phyloP scores from a whole-genome alignment of 2,113 vertebrate species.

The Fregetta grallaria region DNA sequence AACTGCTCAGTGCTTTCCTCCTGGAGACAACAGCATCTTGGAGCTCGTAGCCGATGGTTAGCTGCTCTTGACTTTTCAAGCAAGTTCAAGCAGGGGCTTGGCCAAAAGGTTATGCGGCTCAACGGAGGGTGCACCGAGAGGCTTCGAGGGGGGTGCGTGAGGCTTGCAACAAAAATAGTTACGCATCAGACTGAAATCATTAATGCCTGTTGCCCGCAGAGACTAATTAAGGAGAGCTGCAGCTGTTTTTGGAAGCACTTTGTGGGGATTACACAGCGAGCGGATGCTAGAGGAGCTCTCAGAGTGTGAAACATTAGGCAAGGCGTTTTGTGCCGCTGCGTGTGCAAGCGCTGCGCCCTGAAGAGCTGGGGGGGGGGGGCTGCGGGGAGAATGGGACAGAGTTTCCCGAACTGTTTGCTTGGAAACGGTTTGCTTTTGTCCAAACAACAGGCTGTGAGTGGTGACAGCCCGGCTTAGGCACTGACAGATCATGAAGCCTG shows the following conservation, averaged over 20 bases:
- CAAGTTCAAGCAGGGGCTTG: neutral
- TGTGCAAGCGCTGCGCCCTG: neutral
- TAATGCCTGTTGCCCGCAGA: conserved; percentile 32
- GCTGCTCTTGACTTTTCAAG: neutral
- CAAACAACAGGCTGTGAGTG: neutral
- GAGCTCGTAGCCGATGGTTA: neutral
- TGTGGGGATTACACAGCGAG: neutral
- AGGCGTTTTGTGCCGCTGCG: neutral
- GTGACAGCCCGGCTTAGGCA: neutral
- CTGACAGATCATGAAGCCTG: neutral
- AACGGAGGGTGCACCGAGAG: rapidly evolving
- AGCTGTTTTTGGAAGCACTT: conserved; percentile 60
- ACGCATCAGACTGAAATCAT: conserved; percentile 9
- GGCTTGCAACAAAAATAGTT: neutral
- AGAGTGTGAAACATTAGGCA: conserved; percentile 17
- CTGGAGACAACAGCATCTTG: rapidly evolving
- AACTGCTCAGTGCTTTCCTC: neutral
- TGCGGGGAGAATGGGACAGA: neutral
- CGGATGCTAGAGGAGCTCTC: neutral
- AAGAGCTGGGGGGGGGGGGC: neutral
- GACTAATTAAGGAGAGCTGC: conserved; percentile 61
- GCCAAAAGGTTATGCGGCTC: neutral
- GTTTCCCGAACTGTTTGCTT: neutral
- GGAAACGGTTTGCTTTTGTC: neutral
- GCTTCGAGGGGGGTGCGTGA: neutral